Evolutionary conservation across 1,140 invertebrate genomes (phyloP).

Genomic region (Drosophila arizonae): DNA sequence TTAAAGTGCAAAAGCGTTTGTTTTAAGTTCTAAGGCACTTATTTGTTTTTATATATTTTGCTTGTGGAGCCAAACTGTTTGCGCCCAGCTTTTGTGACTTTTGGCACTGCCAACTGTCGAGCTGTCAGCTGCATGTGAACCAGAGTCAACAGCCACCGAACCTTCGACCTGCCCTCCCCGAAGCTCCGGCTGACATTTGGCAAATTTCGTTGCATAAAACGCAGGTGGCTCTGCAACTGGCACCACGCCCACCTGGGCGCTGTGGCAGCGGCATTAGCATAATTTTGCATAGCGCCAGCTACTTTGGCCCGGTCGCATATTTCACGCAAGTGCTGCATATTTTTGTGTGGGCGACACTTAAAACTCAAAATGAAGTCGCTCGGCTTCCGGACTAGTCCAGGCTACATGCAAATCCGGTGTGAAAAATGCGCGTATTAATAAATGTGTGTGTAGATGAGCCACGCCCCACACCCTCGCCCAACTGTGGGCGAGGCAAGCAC

Average conservation of each 20-base stretch:
- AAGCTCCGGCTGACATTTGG: slow-evolving; percentile 32
- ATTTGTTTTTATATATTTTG: slow-evolving; percentile 15
- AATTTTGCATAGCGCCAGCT: slow-evolving; percentile 73
- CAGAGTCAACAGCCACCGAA: slow-evolving; percentile 42
- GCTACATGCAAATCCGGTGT: slow-evolving; percentile 56
- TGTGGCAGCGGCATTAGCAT: slow-evolving; percentile 63
- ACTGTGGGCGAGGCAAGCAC: neutral
- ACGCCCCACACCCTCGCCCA: slow-evolving; percentile 1
- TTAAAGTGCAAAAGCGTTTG: slow-evolving; percentile 66
- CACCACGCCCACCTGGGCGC: slow-evolving; percentile 43
- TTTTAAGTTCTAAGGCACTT: slow-evolving; percentile 69
- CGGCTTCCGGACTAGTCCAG: slow-evolving; percentile 1
- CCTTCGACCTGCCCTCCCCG: neutral
- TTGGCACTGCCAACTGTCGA: slow-evolving; percentile 27
- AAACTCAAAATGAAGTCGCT: slow-evolving; percentile 77
- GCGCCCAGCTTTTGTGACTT: neutral
- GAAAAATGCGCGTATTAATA: slow-evolving; percentile 76
- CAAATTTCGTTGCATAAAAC: slow-evolving; percentile 55
- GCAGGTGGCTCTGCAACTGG: slow-evolving; percentile 32
- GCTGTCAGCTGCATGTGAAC: slow-evolving; percentile 37
- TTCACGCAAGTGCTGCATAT: slow-evolving; percentile 74
- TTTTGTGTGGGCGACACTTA: slow-evolving; percentile 63
- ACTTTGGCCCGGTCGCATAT: slow-evolving; percentile 63
- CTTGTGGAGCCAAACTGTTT: neutral
- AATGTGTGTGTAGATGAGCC: slow-evolving; percentile 45